These are phyloP conservation scores for Alligator sinensis DNA, from an alignment of 2,113 vertebrate genomes.

Conservation along the genomic window DNA sequence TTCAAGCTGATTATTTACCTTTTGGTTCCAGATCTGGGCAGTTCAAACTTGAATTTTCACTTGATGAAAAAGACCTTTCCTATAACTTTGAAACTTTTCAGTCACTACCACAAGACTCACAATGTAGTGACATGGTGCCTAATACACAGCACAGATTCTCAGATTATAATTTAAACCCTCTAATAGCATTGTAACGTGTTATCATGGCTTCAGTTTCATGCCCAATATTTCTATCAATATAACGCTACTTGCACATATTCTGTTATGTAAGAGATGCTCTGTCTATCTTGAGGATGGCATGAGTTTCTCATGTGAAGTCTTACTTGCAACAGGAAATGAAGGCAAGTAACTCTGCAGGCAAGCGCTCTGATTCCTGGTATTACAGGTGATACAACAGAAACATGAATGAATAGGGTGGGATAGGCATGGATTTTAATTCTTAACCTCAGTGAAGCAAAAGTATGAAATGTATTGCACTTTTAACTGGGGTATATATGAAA, in stretches of 20 bases:
- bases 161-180: neutral
- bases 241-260: neutral
- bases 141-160: neutral
- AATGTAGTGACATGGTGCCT: neutral
- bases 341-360: neutral
- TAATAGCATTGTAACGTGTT: neutral
- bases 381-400: neutral
- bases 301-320: neutral
- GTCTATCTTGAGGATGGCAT: neutral
- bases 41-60: slow-evolving; percentile 76
- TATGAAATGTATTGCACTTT: neutral
- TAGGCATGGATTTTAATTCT: neutral
- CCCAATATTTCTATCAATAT: neutral
- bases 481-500: neutral
- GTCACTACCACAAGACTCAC: neutral
- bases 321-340: neutral
- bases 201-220: neutral
- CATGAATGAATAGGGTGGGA: neutral
- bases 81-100: slow-evolving; percentile 45
- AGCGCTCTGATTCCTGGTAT: neutral
- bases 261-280: neutral
- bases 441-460: neutral
- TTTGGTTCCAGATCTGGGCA: slow-evolving; percentile 51
- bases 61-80: slow-evolving; percentile 33
- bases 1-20: slow-evolving; percentile 9